phyloP scores from a whole-genome alignment of 2,113 vertebrate genomes.

The Prinia subflava region DNA sequence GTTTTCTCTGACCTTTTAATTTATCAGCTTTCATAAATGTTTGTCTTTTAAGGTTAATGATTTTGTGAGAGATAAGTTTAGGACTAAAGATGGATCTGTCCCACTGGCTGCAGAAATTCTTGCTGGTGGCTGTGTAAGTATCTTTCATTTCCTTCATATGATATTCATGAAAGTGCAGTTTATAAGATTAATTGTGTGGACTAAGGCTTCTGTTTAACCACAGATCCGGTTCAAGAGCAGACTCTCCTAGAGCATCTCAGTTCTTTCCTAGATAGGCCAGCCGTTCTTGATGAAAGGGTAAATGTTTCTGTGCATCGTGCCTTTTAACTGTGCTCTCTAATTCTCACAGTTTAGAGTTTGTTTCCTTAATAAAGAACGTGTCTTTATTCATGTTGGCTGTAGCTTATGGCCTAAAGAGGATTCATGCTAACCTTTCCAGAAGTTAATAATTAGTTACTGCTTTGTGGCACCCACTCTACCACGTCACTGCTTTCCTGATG shows the following conservation, averaged over 20 bases:
- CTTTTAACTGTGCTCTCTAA: conserved; percentile 5
- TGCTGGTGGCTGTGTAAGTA: conserved; percentile 88
- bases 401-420: neutral
- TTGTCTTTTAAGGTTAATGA: conserved; percentile 83
- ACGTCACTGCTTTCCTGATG: conserved; percentile 22
- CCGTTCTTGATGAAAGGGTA: conserved; percentile 58
- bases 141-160: neutral
- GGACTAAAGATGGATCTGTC: conserved; percentile 77
- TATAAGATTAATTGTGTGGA: neutral
- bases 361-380: conserved; percentile 12
- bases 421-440: conserved; percentile 49
- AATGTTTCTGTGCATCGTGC: conserved; percentile 41
- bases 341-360: conserved; percentile 23
- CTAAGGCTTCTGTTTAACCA: conserved; percentile 62
- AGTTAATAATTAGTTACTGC: conserved; percentile 44
- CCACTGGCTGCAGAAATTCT: conserved; percentile 82
- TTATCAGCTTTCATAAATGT: neutral
- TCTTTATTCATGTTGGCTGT: conserved; percentile 4
- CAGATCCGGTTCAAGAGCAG: conserved; percentile 50
- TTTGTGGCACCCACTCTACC: conserved; percentile 39
- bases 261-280: conserved; percentile 53
- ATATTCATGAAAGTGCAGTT: neutral
- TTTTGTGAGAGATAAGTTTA: conserved; percentile 87
- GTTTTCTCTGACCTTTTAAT: conserved; percentile 26
- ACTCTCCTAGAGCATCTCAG: conserved; percentile 38